Evolutionary conservation across 2,113 vertebrate species (phyloP).

Genomic region (Macaca nemestrina): DNA sequence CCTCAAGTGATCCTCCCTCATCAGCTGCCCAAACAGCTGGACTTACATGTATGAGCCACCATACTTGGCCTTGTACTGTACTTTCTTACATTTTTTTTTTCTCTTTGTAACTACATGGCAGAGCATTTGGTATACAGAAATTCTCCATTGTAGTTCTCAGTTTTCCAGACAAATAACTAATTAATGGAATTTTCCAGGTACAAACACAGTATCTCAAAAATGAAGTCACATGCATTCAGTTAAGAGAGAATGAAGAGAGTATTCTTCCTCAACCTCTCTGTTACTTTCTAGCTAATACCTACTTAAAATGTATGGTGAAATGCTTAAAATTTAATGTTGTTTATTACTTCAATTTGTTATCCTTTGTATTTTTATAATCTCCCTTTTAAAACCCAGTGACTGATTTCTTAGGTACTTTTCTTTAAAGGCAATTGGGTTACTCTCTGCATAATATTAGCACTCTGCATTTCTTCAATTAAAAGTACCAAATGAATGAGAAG

Average conservation of each 20-base stretch:
- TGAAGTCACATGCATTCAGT: constrained; percentile 37
- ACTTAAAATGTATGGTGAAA: constrained; percentile 72
- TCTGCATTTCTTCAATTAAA: constrained; percentile 77
- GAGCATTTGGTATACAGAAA: background rate
- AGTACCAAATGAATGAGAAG: constrained; percentile 77
- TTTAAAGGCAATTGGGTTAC: constrained; percentile 35
- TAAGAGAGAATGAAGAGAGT: constrained; percentile 39
- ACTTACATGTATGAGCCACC: too few species aligned
- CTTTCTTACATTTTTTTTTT: background rate
- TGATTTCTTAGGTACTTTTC: constrained; percentile 63
- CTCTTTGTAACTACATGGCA: background rate
- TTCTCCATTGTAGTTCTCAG: background rate
- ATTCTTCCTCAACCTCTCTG: constrained; percentile 9
- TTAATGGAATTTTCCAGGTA: background rate
- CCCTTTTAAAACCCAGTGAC: constrained; percentile 66
- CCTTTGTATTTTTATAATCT: constrained; percentile 73
- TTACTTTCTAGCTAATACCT: constrained; percentile 69
- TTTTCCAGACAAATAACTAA: background rate
- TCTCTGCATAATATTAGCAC: constrained; percentile 72
- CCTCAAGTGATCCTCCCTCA: too few species aligned
- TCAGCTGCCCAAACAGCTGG: too few species aligned
- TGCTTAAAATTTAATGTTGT: constrained; percentile 74
- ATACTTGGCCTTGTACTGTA: background rate
- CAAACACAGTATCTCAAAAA: background rate
- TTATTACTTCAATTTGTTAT: constrained; percentile 72